A percentile compares a stretch with the other conserved stretches of the same genome.
These are phyloP conservation scores for Hippocampus barbouri DNA, from an alignment of 2,113 vertebrate genomes.

Conservation along the genomic window DNA sequence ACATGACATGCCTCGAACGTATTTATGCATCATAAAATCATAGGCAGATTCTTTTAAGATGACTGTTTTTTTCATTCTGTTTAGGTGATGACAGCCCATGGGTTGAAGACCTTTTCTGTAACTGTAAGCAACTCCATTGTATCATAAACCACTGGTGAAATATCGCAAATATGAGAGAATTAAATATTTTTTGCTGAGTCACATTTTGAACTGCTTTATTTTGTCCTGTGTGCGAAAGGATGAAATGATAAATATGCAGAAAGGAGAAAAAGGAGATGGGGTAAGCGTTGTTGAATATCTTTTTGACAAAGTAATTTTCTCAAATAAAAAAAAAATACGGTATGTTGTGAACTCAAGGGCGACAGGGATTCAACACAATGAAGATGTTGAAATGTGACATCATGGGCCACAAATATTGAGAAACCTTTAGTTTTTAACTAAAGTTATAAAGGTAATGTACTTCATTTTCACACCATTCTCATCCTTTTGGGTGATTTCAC, in stretches of 20 bases:
- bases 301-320: background rate
- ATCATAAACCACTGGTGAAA: background rate
- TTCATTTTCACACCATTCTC: background rate
- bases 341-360: constrained; percentile 32
- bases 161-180: background rate
- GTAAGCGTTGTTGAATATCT: constrained; percentile 64
- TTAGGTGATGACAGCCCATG: constrained; percentile 74
- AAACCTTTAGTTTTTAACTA: background rate
- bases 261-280: constrained; percentile 83
- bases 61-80: constrained; percentile 40
- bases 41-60: constrained; percentile 15
- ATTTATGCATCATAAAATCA: constrained; percentile 10
- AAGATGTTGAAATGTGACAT: constrained; percentile 1
- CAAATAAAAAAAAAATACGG: too few species aligned
- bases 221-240: constrained; percentile 52
- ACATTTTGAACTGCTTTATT: constrained; percentile 22
- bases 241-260: constrained; percentile 59
- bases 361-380: constrained; percentile 70
- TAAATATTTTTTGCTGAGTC: background rate
- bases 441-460: background rate
- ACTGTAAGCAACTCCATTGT: constrained; percentile 60
- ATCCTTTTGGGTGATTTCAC: constrained; percentile 61
- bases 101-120: constrained; percentile 69
- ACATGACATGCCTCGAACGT: background rate
- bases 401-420: background rate